Conservation (phyloP, 2,888 invertebrate genomes). For the Tiliacea citrago region DNA sequence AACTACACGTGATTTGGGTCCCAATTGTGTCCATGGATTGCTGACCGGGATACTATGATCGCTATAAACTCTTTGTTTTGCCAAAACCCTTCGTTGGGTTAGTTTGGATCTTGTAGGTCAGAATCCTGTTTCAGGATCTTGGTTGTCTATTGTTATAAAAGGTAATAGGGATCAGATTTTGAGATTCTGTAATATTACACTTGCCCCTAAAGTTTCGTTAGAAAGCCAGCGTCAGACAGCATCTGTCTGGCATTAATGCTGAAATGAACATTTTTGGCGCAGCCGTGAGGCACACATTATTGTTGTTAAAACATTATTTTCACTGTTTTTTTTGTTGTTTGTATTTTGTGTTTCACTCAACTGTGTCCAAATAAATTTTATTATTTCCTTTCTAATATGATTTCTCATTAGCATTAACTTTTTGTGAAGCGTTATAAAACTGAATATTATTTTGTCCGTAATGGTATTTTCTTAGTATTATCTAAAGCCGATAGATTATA, state of each 20-base stretch:
- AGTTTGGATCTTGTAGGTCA: constrained; percentile 24
- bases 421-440: background rate
- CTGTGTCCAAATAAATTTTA: no score
- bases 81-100: constrained; percentile 67
- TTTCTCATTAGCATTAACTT: background rate
- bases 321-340: no score
- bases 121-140: background rate
- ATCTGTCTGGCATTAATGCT: no score
- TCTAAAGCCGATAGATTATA: background rate
- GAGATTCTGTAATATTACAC: no score
- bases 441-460: background rate
- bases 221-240: no score
- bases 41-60: constrained; percentile 64
- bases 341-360: no score
- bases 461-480: background rate
- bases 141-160: background rate
- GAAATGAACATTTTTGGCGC: no score
- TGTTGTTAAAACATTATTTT: no score
- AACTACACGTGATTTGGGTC: constrained; percentile 68
- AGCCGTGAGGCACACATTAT: no score
- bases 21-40: constrained; percentile 61
- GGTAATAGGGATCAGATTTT: no score
- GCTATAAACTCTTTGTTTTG: constrained; percentile 66
- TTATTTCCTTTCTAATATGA: no score
- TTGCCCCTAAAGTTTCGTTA: no score